Evolutionary conservation across 2,113 vertebrate genomes (phyloP).

Genomic region (Tupaia tana): DNA sequence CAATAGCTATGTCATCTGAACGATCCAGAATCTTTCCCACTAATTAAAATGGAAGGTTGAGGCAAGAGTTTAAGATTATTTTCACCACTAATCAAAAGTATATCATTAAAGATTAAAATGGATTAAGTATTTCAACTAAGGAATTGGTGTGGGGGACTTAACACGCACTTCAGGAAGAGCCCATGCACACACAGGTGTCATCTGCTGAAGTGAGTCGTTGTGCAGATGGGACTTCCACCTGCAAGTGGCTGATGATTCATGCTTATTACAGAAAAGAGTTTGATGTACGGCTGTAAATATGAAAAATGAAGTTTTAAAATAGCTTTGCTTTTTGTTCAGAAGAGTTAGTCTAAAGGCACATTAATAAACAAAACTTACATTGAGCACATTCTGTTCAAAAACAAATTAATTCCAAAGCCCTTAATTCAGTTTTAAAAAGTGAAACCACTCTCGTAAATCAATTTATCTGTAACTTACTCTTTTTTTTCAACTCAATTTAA

Average conservation of each 20-base stretch:
- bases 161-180: accelerated
- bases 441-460: slow-evolving; percentile 66
- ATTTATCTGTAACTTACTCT: slow-evolving; percentile 62
- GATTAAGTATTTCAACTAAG: background rate
- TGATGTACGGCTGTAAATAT: background rate
- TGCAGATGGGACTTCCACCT: background rate
- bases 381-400: slow-evolving; percentile 60
- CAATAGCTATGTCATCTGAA: background rate
- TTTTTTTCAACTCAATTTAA: slow-evolving; percentile 65
- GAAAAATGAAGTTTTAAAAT: slow-evolving; percentile 58
- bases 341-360: slow-evolving; percentile 39
- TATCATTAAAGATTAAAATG: slow-evolving; percentile 44
- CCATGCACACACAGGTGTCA: background rate
- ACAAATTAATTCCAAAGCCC: slow-evolving; percentile 71
- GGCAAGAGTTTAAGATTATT: background rate
- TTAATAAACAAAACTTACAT: slow-evolving; percentile 55
- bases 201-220: background rate
- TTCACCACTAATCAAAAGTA: background rate
- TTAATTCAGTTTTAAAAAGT: slow-evolving; percentile 74
- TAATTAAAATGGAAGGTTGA: slow-evolving; percentile 38
- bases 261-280: background rate
- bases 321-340: slow-evolving; percentile 42
- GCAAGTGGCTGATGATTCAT: background rate
- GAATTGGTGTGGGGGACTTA: background rate
- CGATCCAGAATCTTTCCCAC: background rate